phyloP scores from a whole-genome alignment of 2,888 invertebrate species.

The Apotomis turbidana region DNA sequence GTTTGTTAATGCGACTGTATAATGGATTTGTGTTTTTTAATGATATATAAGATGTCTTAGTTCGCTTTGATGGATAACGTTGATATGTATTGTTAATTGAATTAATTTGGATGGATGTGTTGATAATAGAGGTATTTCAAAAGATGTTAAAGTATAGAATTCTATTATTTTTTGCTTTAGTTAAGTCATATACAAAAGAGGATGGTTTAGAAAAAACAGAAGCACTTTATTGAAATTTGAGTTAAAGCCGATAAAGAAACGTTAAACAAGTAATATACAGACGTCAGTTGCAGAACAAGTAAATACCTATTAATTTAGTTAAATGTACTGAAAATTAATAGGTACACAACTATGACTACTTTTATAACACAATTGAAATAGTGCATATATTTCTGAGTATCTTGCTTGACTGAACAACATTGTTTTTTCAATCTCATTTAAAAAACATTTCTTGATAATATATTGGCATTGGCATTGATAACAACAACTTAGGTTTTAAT shows the following conservation, averaged over 20 bases:
- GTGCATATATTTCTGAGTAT: no score
- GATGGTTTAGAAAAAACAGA: background rate
- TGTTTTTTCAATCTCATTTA: background rate
- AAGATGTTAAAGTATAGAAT: background rate
- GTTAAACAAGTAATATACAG: no score
- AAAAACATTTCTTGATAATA: background rate
- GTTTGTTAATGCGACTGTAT: constrained; percentile 81
- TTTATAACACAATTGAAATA: no score
- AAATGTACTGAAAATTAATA: no score
- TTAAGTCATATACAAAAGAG: background rate
- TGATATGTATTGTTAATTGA: constrained; percentile 39
- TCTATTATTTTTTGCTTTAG: background rate
- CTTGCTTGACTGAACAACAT: no score
- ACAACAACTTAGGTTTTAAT: constrained; percentile 24
- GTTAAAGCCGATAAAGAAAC: no score
- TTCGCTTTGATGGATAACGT: constrained; percentile 65
- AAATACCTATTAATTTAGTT: no score
- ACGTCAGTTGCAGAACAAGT: no score
- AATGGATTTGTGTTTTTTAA: constrained; percentile 76
- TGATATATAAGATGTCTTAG: constrained; percentile 71
- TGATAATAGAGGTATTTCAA: constrained; percentile 6
- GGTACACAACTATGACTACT: no score
- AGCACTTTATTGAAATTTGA: no score
- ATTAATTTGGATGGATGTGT: constrained; percentile 33
- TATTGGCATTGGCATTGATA: background rate